Percentiles rank a stretch among this genome's conserved stretches.
Evolutionary conservation across 2,113 vertebrate species (phyloP).

Genomic region (Danio rerio): DNA sequence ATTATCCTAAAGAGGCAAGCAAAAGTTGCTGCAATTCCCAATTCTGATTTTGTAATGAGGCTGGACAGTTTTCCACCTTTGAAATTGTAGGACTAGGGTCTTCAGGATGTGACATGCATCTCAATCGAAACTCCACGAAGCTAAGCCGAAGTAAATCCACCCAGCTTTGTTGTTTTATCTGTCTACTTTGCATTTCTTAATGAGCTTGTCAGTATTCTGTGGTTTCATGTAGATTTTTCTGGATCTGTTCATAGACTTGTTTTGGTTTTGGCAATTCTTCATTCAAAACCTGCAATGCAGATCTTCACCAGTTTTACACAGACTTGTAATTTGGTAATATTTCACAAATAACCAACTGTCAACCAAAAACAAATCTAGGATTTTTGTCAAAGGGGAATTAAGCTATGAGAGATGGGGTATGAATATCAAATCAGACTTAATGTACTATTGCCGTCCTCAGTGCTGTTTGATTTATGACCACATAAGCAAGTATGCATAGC

Average conservation of each 20-base stretch:
- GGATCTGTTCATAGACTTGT: background rate
- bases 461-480: constrained; percentile 20
- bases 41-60: background rate
- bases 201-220: background rate
- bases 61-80: background rate
- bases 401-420: background rate
- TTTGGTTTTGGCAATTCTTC: background rate
- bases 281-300: constrained; percentile 1
- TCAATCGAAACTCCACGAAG: constrained; percentile 6
- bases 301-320: background rate
- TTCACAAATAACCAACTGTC: constrained; percentile 30
- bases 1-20: background rate
- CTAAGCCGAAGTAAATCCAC: constrained; percentile 2
- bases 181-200: constrained; percentile 26
- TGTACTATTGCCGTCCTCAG: background rate
- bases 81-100: constrained; percentile 1
- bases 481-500: background rate
- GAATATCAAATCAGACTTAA: constrained; percentile 23
- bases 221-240: constrained; percentile 32
- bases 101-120: constrained; percentile 27
- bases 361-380: constrained; percentile 1
- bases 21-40: background rate
- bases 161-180: constrained; percentile 41
- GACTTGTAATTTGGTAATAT: constrained; percentile 9
- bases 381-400: background rate